Percentiles rank a stretch among this genome's conserved stretches.
phyloP scores from a whole-genome alignment of 1,140 invertebrate genomes.

The Leptinotarsa undecemlineata region DNA sequence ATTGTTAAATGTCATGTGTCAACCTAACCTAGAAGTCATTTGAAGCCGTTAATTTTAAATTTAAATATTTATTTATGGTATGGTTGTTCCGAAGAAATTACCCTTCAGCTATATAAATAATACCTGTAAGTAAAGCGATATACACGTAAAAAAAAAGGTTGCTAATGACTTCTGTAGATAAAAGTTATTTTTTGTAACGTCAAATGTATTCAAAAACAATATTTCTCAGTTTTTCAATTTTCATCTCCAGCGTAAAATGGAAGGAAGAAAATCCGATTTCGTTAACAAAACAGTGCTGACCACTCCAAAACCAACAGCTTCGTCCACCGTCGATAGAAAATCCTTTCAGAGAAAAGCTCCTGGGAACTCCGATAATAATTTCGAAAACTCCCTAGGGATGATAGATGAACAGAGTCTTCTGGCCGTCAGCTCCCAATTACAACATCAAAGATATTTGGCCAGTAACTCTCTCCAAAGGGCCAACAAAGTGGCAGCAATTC shows the following conservation, averaged over 20 bases:
- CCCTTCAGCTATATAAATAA: too few relatives aligned
- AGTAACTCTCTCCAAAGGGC: slow-evolving; percentile 35
- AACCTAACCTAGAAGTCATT: not conserved
- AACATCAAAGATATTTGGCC: slow-evolving; percentile 36
- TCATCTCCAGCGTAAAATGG: not conserved
- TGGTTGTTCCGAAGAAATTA: not conserved
- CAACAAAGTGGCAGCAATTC: slow-evolving; percentile 34
- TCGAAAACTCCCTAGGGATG: not conserved
- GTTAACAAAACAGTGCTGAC: slow-evolving; percentile 18
- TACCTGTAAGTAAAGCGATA: too few relatives aligned
- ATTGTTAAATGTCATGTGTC: not conserved
- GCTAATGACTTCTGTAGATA: too few relatives aligned
- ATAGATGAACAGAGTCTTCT: not conserved
- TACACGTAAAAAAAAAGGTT: too few relatives aligned
- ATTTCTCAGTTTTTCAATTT: too few relatives aligned
- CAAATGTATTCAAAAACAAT: too few relatives aligned
- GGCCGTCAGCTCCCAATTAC: slow-evolving; percentile 16
- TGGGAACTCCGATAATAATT: not conserved
- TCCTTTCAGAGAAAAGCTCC: slow-evolving; percentile 5
- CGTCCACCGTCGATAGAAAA: slow-evolving; percentile 30
- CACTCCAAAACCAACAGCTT: slow-evolving; percentile 31
- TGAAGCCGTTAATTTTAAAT: not conserved
- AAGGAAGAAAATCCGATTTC: slow-evolving; percentile 7
- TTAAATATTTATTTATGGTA: slow-evolving; percentile 5
- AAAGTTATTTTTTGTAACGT: too few relatives aligned